phyloP scores from a whole-genome alignment of 1,140 invertebrate genomes.

The Nephotettix cincticeps region DNA sequence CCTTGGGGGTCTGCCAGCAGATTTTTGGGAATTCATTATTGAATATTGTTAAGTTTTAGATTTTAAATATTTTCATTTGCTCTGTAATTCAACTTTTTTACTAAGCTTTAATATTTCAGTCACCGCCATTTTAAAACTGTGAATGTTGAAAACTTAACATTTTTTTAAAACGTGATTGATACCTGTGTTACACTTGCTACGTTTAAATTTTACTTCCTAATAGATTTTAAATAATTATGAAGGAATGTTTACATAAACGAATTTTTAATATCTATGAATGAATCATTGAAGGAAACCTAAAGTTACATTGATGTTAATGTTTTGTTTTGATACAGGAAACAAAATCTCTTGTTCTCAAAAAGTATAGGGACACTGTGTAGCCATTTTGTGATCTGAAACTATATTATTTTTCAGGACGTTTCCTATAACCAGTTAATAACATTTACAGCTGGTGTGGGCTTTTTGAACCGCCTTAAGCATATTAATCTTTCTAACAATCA shows the following conservation, averaged over 20 bases:
- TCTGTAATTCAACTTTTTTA: too few relatives aligned
- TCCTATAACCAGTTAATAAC: conserved; percentile 1
- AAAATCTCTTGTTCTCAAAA: not conserved
- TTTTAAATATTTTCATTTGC: too few relatives aligned
- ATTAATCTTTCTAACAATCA: not conserved
- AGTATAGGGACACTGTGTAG: not conserved
- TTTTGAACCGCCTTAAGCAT: not conserved
- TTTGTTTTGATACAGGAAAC: not conserved
- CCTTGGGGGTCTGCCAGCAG: too few relatives aligned
- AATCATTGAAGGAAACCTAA: not conserved
- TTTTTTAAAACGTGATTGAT: too few relatives aligned
- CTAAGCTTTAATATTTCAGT: too few relatives aligned
- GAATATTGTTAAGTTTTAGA: too few relatives aligned
- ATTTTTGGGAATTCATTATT: too few relatives aligned
- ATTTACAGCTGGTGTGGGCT: not conserved
- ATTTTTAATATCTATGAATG: not conserved
- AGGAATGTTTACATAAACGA: not conserved
- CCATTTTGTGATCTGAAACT: not conserved
- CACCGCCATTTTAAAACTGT: too few relatives aligned
- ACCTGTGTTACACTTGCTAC: too few relatives aligned
- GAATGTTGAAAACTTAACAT: too few relatives aligned
- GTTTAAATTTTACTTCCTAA: too few relatives aligned
- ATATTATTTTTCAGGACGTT: conserved; percentile 1
- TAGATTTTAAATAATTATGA: not conserved
- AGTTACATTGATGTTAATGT: not conserved